Conservation (phyloP, 2,113 vertebrate genomes). For the Nerophis ophidion region DNA sequence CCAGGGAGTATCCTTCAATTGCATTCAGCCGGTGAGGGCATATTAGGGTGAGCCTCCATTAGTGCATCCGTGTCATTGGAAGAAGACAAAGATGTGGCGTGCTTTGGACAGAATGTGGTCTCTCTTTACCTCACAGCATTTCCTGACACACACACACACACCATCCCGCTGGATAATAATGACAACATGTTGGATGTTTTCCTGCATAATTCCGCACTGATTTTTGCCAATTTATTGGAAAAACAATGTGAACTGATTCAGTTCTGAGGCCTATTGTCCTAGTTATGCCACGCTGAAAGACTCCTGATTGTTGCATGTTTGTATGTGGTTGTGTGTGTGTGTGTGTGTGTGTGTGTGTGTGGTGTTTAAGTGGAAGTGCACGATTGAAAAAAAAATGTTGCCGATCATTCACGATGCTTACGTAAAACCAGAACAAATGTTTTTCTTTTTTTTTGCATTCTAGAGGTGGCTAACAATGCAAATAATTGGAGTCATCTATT, state of each 20-base stretch:
- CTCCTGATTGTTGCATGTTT: conserved; percentile 4
- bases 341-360: conserved; percentile 8
- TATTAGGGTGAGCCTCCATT: conserved; percentile 33
- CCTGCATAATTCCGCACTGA: background rate
- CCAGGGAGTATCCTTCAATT: conserved; percentile 37
- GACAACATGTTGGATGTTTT: background rate
- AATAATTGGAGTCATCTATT: too few relatives aligned
- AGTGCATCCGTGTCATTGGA: conserved; percentile 17
- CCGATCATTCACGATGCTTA: too few relatives aligned
- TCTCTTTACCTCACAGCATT: conserved; percentile 33
- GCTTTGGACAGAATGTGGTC: conserved; percentile 34
- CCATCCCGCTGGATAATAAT: background rate
- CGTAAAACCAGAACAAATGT: too few relatives aligned
- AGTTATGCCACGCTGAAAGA: conserved; percentile 20
- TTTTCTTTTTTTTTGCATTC: too few relatives aligned
- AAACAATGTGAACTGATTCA: background rate
- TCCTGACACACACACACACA: background rate
- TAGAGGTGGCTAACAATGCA: too few relatives aligned
- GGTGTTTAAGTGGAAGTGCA: background rate
- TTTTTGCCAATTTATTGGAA: background rate
- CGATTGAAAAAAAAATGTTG: too few relatives aligned
- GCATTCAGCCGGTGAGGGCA: conserved; percentile 27
- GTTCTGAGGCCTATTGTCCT: background rate
- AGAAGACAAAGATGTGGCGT: conserved; percentile 11
- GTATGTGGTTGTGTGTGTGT: background rate